Evolutionary conservation across 2,113 vertebrate species (phyloP).

Genomic region (Lagopus leucura): DNA sequence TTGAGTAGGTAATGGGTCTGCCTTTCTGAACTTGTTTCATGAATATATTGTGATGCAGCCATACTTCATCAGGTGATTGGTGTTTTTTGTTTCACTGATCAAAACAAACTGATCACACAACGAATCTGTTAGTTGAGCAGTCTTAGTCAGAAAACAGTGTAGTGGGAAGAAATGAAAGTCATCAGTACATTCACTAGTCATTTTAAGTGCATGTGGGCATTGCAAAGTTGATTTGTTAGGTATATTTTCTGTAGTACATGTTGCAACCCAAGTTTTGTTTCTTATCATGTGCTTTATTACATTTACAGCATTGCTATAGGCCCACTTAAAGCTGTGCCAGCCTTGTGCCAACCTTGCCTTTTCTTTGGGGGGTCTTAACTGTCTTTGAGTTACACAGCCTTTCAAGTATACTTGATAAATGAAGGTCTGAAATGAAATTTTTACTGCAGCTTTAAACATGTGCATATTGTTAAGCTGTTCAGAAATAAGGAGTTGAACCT

Average conservation of each 20-base stretch:
- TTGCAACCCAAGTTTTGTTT: background rate
- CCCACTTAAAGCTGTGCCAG: conserved; percentile 1
- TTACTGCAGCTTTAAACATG: conserved; percentile 61
- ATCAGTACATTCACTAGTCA: background rate
- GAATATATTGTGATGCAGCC: background rate
- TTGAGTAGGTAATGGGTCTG: background rate
- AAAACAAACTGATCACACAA: background rate
- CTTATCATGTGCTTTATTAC: background rate
- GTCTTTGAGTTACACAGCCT: conserved; percentile 37
- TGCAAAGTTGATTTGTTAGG: background rate
- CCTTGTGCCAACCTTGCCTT: conserved; percentile 37
- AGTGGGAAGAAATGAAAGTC: background rate
- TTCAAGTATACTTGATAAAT: conserved; percentile 59
- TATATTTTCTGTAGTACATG: background rate
- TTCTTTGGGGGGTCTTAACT: conserved; percentile 51
- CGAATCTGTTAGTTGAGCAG: background rate
- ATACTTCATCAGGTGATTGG: background rate
- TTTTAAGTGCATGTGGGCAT: background rate
- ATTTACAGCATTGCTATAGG: conserved; percentile 12
- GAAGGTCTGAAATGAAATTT: conserved; percentile 61
- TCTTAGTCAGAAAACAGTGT: background rate
- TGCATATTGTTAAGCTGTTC: conserved; percentile 49
- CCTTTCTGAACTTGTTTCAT: background rate
- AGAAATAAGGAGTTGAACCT: conserved; percentile 49
- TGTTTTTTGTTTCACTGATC: background rate